phyloP scores from a whole-genome alignment of 2,888 invertebrate genomes.

The Yponomeuta sedellus region DNA sequence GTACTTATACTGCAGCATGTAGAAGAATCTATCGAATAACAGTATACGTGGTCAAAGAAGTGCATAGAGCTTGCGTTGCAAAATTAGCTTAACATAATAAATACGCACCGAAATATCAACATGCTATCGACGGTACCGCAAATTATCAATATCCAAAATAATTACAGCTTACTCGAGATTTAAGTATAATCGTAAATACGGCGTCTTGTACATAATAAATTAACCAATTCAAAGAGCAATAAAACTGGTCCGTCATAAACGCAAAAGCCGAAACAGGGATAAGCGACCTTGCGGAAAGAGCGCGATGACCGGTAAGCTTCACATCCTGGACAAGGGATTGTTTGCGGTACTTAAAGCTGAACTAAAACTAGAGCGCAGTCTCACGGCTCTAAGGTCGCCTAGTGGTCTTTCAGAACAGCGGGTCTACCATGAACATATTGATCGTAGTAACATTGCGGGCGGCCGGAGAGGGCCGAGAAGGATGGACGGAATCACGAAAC shows the following conservation, averaged over 20 bases:
- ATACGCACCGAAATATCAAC: too few relatives aligned
- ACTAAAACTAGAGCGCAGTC: constrained; percentile 30
- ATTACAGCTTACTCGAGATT: too few relatives aligned
- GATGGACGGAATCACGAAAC: background rate
- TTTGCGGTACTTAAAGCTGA: constrained; percentile 29
- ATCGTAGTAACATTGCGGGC: background rate
- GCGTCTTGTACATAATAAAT: background rate
- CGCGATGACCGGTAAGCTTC: constrained; percentile 21
- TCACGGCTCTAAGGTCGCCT: constrained; percentile 46
- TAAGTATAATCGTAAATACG: too few relatives aligned
- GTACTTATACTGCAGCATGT: too few relatives aligned
- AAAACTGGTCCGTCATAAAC: background rate
- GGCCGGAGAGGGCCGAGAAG: background rate
- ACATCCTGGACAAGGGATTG: constrained; percentile 44
- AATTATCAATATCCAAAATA: too few relatives aligned
- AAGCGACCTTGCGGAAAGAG: constrained; percentile 8
- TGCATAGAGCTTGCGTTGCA: too few relatives aligned
- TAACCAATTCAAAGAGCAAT: constrained; percentile 2
- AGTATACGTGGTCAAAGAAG: too few relatives aligned
- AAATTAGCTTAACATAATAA: too few relatives aligned
- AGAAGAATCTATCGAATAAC: background rate
- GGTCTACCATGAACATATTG: background rate
- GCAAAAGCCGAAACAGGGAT: background rate
- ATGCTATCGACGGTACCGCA: too few relatives aligned
- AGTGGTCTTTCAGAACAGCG: constrained; percentile 48